Conservation (phyloP, 2,797 vertebrate genomes). For the Octomys mimax region DNA sequence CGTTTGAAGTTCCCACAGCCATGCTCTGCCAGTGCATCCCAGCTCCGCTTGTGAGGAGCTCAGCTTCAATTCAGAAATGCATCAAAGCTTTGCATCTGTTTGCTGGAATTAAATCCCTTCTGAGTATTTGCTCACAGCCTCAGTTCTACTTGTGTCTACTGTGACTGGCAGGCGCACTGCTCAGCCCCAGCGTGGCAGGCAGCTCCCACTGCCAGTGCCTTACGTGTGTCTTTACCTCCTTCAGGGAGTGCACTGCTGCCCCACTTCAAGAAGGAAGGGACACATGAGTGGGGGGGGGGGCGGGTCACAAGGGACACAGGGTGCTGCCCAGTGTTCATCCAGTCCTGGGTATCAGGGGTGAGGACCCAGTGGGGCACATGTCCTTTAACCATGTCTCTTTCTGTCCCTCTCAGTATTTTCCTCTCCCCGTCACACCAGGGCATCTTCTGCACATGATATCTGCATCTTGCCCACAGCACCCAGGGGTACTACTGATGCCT, state of each 20-base stretch:
- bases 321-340: not conserved
- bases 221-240: not conserved
- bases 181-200: not conserved
- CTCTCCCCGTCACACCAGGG: not conserved
- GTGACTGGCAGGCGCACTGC: not conserved
- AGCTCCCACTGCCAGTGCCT: no score
- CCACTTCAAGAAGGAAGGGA: not conserved
- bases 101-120: not conserved
- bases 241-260: not conserved
- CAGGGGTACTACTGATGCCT: no score
- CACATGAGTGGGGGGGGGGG: no score
- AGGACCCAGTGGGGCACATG: not conserved
- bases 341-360: no score
- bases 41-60: not conserved
- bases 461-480: no score
- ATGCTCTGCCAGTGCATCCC: not conserved
- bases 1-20: not conserved
- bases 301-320: no score
- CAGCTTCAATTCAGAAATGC: no score
- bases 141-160: no score
- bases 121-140: no score
- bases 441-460: not conserved
- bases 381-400: not conserved
- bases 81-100: no score
- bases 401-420: accelerated